These are phyloP conservation scores for Oreortyx pictus DNA, from an alignment of 2,797 vertebrate species.

Conservation along the genomic window DNA sequence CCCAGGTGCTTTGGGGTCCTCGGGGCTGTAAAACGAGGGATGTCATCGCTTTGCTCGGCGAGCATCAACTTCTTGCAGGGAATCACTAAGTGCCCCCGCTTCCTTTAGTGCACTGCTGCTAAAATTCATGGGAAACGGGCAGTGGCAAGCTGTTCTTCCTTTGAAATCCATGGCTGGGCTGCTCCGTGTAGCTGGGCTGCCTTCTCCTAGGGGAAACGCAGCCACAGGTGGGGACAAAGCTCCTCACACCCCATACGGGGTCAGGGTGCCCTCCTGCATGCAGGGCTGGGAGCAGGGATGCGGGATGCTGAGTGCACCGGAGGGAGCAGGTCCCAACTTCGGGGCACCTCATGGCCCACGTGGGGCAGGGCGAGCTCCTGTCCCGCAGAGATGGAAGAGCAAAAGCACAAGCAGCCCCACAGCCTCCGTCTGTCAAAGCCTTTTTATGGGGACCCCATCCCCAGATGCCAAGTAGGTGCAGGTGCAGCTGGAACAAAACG, in stretches of 20 bases:
- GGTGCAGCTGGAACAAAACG: background rate
- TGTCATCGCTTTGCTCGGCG: background rate
- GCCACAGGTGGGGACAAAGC: background rate
- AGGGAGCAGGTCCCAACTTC: background rate
- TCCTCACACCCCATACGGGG: rapidly evolving
- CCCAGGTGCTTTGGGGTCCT: background rate
- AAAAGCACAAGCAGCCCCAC: background rate
- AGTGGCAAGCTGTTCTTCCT: rapidly evolving
- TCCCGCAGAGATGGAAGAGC: background rate
- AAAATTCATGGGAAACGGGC: background rate
- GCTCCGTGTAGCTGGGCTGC: background rate
- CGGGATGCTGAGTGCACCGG: background rate
- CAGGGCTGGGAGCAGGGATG: background rate
- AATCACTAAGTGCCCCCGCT: background rate
- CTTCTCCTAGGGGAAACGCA: background rate
- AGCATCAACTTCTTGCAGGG: background rate
- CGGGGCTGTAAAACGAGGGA: background rate
- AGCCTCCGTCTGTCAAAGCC: background rate
- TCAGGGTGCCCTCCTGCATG: background rate
- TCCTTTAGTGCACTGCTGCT: background rate
- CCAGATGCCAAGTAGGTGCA: background rate
- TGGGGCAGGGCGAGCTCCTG: background rate
- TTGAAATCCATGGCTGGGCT: background rate
- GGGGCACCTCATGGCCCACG: background rate
- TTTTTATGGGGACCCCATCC: background rate